Conservation (phyloP, 2,888 invertebrate genomes). For the Ichneumon xanthorius region DNA sequence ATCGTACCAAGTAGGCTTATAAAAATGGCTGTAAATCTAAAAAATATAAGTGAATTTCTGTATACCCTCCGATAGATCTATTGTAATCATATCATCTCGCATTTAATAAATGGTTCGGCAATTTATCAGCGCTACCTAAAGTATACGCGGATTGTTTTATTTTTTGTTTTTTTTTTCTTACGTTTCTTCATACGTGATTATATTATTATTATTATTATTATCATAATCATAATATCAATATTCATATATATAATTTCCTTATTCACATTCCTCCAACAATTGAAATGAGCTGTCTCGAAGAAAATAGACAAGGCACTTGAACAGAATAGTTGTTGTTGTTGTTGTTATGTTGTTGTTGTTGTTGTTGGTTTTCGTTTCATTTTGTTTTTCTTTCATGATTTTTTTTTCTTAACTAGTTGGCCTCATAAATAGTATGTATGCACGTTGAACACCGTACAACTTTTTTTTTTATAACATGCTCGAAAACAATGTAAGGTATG, state of each 20-base stretch:
- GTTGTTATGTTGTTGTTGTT: constrained; percentile 62
- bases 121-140: constrained; percentile 63
- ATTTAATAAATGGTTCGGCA: constrained; percentile 63
- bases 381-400: constrained; percentile 49
- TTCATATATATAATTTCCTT: constrained; percentile 77
- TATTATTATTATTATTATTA: constrained; percentile 65
- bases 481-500: constrained; percentile 68
- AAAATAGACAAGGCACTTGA: constrained; percentile 85
- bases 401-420: constrained; percentile 81
- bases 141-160: constrained; percentile 52
- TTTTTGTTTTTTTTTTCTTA: constrained; percentile 41
- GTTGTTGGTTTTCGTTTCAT: constrained; percentile 54
- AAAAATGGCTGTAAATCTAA: constrained; percentile 84
- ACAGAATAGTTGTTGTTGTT: constrained; percentile 79
- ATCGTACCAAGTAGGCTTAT: constrained; percentile 82
- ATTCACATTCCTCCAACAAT: constrained; percentile 84
- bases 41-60: constrained; percentile 83
- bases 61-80: constrained; percentile 56
- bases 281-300: constrained; percentile 84
- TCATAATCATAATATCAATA: constrained; percentile 58
- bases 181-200: constrained; percentile 59
- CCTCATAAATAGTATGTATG: constrained; percentile 77
- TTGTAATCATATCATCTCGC: constrained; percentile 57
- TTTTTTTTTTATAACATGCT: constrained; percentile 59
- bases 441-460: constrained; percentile 40